A percentile compares a stretch with the other conserved stretches of the same genome.
Conservation (phyloP, 2,797 vertebrate species). For the Lemur catta region DNA sequence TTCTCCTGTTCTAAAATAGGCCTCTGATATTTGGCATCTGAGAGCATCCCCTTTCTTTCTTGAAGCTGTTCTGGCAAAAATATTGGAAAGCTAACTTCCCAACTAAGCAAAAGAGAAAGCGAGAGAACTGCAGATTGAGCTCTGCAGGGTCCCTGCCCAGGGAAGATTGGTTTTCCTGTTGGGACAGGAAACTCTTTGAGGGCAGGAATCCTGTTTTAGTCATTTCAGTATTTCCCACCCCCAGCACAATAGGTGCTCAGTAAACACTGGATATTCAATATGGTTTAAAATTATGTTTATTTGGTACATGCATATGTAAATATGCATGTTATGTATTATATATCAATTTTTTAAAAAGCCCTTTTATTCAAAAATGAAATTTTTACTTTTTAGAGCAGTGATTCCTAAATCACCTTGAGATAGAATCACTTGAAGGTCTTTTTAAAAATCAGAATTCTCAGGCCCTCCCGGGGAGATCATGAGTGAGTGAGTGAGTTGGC, state of each 20-base stretch:
- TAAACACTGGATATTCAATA: neutral
- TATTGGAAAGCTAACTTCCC: neutral
- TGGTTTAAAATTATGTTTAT: neutral
- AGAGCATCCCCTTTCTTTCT: neutral
- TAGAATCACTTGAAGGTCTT: neutral
- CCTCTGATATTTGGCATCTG: neutral
- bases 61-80: neutral
- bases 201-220: neutral
- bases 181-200: neutral
- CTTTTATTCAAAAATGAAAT: neutral
- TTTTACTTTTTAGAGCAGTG: neutral
- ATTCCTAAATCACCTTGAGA: conserved; percentile 3
- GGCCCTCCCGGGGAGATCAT: neutral
- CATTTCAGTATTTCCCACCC: neutral
- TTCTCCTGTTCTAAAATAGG: neutral
- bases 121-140: neutral
- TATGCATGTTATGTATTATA: neutral
- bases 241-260: neutral
- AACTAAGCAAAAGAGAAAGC: neutral
- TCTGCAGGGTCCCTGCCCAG: neutral
- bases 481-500: neutral
- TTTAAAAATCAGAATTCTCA: neutral
- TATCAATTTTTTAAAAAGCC: neutral
- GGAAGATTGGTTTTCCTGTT: neutral
- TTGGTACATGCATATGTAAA: neutral